phyloP scores from a whole-genome alignment of 2,113 vertebrate genomes.

The Conger conger region DNA sequence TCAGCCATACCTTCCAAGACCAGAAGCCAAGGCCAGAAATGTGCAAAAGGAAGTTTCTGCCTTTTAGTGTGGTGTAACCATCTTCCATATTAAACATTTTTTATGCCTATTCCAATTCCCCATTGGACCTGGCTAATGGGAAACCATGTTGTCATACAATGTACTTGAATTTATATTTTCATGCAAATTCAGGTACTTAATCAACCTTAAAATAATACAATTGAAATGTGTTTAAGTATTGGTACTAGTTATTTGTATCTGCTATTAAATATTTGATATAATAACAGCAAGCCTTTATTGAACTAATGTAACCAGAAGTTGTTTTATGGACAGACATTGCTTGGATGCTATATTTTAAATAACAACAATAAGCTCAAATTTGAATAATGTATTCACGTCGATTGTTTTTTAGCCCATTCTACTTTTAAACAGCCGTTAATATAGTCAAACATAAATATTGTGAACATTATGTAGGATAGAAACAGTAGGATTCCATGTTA shows the following conservation, averaged over 20 bases:
- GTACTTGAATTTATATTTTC: not conserved
- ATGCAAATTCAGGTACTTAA: not conserved
- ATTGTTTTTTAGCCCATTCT: constrained; percentile 62
- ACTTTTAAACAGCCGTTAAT: constrained; percentile 64
- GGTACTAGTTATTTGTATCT: not conserved
- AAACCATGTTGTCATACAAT: not conserved
- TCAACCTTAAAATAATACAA: not conserved
- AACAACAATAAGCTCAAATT: constrained; percentile 62
- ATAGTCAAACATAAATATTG: constrained; percentile 69
- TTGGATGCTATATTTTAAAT: constrained; percentile 53
- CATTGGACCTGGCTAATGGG: not conserved
- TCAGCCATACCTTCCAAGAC: not conserved
- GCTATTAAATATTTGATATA: not conserved
- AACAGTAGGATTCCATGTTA: constrained; percentile 85
- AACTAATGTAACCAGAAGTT: not conserved
- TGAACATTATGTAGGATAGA: constrained; percentile 65
- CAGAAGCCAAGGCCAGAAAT: not conserved
- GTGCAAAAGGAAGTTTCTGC: not conserved
- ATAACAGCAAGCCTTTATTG: not conserved
- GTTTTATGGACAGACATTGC: constrained; percentile 39
- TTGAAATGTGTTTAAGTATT: not conserved
- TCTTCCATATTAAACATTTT: not conserved
- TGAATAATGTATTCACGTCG: constrained; percentile 71
- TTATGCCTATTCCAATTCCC: not conserved
- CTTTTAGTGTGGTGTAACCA: not conserved